These are phyloP conservation scores for Athene cunicularia DNA, from an alignment of 2,113 vertebrate genomes.

Conservation along the genomic window DNA sequence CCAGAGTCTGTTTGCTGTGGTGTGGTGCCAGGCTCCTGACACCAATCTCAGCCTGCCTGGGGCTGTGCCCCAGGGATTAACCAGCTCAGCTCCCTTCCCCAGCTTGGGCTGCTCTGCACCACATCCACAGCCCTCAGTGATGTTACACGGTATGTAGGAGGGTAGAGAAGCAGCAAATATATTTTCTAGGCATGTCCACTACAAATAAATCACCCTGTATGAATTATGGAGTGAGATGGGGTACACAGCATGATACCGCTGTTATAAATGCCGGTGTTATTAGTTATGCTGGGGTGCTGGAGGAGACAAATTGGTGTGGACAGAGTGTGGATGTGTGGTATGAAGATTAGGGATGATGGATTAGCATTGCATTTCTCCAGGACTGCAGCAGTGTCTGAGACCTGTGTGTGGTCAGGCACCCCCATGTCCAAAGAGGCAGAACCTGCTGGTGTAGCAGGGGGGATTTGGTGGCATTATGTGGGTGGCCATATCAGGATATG, in stretches of 20 bases:
- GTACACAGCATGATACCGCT: not conserved
- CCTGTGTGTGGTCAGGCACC: not conserved
- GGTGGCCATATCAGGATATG: not conserved
- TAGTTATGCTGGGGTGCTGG: not conserved
- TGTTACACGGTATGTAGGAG: not conserved
- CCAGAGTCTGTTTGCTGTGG: not conserved
- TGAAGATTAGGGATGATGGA: constrained; percentile 57
- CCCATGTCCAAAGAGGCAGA: not conserved
- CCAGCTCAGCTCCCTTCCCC: not conserved
- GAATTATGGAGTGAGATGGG: not conserved
- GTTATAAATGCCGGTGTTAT: not conserved
- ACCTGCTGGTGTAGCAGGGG: fast-evolving
- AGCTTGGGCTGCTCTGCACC: not conserved
- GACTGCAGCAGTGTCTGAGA: not conserved
- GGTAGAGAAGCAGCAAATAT: not conserved
- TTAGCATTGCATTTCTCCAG: not conserved
- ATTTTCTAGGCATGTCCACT: not conserved
- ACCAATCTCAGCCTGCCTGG: not conserved
- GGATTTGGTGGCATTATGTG: fast-evolving
- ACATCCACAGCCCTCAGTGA: not conserved
- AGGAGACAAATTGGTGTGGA: constrained; percentile 30
- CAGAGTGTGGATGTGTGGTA: not conserved
- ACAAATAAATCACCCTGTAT: not conserved
- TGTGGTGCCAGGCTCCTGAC: not conserved
- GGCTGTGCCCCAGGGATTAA: not conserved